These are phyloP conservation scores for Coremacera marginata DNA, from an alignment of 2,888 invertebrate species.

Conservation along the genomic window DNA sequence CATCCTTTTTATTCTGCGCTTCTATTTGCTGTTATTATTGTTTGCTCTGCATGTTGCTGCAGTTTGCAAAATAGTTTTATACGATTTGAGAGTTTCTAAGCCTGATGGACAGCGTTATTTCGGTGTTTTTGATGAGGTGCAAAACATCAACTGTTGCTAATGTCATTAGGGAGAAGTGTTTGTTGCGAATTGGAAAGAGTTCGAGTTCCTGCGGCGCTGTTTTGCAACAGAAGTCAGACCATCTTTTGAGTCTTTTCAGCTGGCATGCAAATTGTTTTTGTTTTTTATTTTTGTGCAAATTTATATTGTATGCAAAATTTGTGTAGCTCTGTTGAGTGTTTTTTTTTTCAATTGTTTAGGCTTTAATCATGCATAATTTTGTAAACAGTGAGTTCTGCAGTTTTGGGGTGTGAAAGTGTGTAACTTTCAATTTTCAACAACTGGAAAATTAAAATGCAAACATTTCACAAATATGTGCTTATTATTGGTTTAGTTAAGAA, in stretches of 20 bases:
- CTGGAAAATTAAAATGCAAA: background rate
- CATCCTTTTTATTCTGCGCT: background rate
- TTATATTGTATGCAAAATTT: background rate
- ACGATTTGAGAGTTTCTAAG: slow-evolving; percentile 22
- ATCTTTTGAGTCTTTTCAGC: background rate
- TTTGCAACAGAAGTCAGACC: background rate
- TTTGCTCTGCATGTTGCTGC: background rate
- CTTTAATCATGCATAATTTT: slow-evolving; percentile 10
- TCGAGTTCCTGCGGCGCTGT: background rate
- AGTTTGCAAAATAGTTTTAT: slow-evolving; percentile 26
- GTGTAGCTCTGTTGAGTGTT: slow-evolving; percentile 7
- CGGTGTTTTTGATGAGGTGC: slow-evolving; percentile 7
- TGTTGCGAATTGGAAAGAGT: background rate
- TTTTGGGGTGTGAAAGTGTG: background rate
- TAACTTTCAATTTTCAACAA: background rate
- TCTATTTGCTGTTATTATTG: background rate
- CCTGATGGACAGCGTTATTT: background rate
- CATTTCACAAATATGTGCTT: background rate
- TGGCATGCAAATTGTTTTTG: slow-evolving; percentile 1
- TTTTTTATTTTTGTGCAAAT: background rate
- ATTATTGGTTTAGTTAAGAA: background rate
- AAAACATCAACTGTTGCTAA: slow-evolving; percentile 62
- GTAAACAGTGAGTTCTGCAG: background rate
- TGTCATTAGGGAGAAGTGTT: slow-evolving; percentile 59
- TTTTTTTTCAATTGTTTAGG: slow-evolving; percentile 12